These are phyloP conservation scores for Drosophila nr. perissopoda DNA, from an alignment of 2,888 invertebrate species.

Conservation along the genomic window DNA sequence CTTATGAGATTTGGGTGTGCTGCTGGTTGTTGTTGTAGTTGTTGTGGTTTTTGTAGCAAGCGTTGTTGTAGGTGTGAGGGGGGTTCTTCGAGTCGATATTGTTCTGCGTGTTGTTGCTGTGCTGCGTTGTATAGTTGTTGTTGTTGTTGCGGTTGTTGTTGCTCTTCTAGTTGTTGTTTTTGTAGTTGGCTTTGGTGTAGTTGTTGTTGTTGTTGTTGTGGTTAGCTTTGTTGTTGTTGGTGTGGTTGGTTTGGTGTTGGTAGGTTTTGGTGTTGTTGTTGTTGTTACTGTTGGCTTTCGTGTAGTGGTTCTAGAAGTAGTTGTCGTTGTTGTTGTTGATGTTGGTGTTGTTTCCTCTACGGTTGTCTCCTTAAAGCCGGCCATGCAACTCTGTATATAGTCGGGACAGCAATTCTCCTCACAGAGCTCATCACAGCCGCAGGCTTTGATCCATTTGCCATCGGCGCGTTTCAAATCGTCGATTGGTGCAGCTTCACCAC, in stretches of 20 bases:
- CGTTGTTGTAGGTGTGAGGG: neutral
- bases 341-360: conserved; percentile 1
- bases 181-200: neutral
- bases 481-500: conserved; percentile 3
- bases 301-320: conserved; percentile 13
- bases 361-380: neutral
- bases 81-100: neutral
- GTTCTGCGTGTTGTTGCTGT: neutral
- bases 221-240: conserved; percentile 17
- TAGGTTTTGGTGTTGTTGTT: conserved; percentile 9
- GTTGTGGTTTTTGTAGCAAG: neutral
- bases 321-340: conserved; percentile 17
- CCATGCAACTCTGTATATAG: conserved; percentile 83
- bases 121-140: neutral
- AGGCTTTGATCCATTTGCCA: conserved; percentile 81
- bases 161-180: neutral
- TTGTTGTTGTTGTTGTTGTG: neutral
- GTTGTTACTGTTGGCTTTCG: conserved; percentile 5
- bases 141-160: conserved; percentile 3
- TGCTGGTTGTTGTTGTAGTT: neutral
- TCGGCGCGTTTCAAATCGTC: rapidly evolving
- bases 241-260: conserved; percentile 8
- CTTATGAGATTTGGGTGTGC: neutral
- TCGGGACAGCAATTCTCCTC: conserved; percentile 89
- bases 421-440: conserved; percentile 88